phyloP scores from a whole-genome alignment of 2,113 vertebrate genomes.

The Strix uralensis region DNA sequence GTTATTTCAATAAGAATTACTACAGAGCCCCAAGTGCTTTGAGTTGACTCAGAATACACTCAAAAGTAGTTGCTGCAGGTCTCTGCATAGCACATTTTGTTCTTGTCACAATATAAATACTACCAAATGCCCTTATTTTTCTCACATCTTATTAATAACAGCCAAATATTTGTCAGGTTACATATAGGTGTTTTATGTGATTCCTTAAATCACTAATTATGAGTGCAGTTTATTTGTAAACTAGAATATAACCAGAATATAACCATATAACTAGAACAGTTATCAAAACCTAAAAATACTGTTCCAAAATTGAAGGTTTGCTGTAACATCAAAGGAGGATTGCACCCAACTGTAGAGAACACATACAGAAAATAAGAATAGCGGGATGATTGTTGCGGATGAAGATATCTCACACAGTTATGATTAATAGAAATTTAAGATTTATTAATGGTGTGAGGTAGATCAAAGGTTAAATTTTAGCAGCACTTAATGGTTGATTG shows the following conservation, averaged over 20 bases:
- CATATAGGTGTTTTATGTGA: neutral
- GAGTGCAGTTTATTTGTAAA: neutral
- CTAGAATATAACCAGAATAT: neutral
- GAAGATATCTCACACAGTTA: too few species aligned
- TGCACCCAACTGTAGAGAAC: neutral
- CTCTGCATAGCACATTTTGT: neutral
- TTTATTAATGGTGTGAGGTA: too few species aligned
- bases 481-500: too few species aligned
- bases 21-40: neutral
- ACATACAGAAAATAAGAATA: neutral
- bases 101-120: neutral
- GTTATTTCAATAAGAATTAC: neutral
- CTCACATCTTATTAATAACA: neutral
- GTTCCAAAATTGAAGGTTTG: neutral
- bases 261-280: neutral
- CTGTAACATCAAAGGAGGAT: neutral
- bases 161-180: neutral
- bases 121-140: neutral
- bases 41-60: neutral
- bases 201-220: neutral
- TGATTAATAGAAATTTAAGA: too few species aligned
- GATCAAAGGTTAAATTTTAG: too few species aligned
- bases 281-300: neutral
- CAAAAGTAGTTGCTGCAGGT: neutral
- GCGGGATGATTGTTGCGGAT: too few species aligned